Evolutionary conservation across 2,797 vertebrate species (phyloP).

Genomic region (Parotocinclus haroldoi): DNA sequence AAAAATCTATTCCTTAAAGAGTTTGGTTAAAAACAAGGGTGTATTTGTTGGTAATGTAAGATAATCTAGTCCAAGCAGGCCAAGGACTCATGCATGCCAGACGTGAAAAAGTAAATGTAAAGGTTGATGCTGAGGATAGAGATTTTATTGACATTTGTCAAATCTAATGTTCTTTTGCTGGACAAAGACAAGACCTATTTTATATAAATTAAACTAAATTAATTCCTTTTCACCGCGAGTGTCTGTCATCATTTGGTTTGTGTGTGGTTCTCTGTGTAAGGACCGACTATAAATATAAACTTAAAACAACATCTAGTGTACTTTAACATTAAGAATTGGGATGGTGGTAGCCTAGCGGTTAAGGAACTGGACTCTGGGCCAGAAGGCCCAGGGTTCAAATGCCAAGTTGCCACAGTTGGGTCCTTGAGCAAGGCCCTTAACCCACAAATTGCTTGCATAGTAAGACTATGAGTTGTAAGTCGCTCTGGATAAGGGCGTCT

Average conservation of each 20-base stretch:
- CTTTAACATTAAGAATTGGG: too few relatives aligned
- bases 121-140: conserved; percentile 49
- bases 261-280: conserved; percentile 21
- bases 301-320: too few relatives aligned
- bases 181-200: conserved; percentile 70
- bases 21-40: conserved; percentile 28
- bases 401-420: too few relatives aligned
- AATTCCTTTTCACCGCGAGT: conserved; percentile 52
- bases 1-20: conserved; percentile 1
- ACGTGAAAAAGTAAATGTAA: conserved; percentile 49
- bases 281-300: too few relatives aligned
- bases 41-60: conserved; percentile 41
- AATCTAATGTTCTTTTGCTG: conserved; percentile 70
- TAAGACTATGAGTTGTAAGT: too few relatives aligned
- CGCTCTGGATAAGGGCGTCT: too few relatives aligned
- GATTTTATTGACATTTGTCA: conserved; percentile 46
- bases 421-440: too few relatives aligned
- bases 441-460: too few relatives aligned
- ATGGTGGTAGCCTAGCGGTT: too few relatives aligned
- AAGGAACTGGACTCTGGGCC: too few relatives aligned
- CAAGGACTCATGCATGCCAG: conserved; percentile 59
- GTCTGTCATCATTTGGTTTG: conserved; percentile 46
- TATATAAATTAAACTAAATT: conserved; percentile 71
- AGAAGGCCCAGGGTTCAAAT: too few relatives aligned
- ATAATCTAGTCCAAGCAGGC: conserved; percentile 66